Evolutionary conservation across 2,797 vertebrate species (phyloP).

Genomic region (Peromyscus attwateri): DNA sequence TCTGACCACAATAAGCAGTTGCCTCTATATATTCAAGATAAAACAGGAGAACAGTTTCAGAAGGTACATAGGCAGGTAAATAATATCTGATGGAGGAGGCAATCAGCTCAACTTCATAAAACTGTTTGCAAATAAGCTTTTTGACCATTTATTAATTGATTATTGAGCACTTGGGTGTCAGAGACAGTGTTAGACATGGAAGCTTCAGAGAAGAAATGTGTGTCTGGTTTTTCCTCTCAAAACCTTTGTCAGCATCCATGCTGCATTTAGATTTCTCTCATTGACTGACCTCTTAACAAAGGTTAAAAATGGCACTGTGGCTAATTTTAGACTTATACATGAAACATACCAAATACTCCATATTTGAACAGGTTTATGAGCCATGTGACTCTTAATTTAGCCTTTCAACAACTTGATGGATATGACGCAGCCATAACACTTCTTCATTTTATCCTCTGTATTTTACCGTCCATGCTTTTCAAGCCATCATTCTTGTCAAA

Average conservation of each 20-base stretch:
- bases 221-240: background rate
- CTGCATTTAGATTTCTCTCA: background rate
- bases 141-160: background rate
- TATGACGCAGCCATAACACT: background rate
- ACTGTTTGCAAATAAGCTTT: background rate
- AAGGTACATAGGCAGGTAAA: background rate
- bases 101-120: constrained; percentile 27
- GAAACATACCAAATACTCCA: constrained; percentile 9
- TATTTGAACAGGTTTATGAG: background rate
- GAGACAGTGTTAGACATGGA: background rate
- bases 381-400: background rate
- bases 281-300: background rate
- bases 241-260: background rate
- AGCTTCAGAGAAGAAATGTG: background rate
- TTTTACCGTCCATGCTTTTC: background rate
- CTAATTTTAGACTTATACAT: background rate
- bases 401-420: background rate
- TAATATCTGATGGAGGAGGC: background rate
- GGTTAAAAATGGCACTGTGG: background rate
- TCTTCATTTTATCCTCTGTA: background rate
- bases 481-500: background rate
- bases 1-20: background rate
- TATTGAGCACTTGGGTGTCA: background rate
- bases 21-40: background rate
- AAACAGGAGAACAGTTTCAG: background rate